phyloP scores from a whole-genome alignment of 2,113 vertebrate species.

The Sapajus apella region DNA sequence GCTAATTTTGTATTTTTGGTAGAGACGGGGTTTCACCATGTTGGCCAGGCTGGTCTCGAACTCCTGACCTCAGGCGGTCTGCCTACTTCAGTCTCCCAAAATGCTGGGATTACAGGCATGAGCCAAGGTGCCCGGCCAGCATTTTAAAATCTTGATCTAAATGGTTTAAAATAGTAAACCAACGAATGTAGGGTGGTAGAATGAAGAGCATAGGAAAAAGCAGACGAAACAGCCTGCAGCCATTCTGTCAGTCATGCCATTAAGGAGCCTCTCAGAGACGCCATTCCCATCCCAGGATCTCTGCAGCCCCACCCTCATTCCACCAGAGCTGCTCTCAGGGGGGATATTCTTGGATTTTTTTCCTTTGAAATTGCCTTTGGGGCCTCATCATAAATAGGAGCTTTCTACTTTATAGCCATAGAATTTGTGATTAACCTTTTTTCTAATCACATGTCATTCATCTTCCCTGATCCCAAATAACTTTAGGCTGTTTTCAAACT shows the following conservation, averaged over 20 bases:
- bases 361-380: background rate
- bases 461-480: background rate
- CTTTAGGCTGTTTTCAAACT: background rate
- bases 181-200: rapidly evolving
- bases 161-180: background rate
- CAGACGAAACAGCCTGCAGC: rapidly evolving
- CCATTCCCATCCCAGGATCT: rapidly evolving
- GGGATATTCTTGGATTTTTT: too few species aligned
- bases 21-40: too few species aligned
- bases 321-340: rapidly evolving
- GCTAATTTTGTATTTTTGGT: too few species aligned
- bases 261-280: rapidly evolving
- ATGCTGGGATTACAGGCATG: too few species aligned
- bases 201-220: rapidly evolving
- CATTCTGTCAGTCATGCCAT: rapidly evolving
- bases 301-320: rapidly evolving
- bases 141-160: background rate
- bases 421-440: background rate
- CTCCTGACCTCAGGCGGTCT: too few species aligned
- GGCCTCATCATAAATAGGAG: rapidly evolving
- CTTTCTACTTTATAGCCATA: background rate
- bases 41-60: too few species aligned
- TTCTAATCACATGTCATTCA: background rate
- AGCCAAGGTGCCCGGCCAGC: too few species aligned
- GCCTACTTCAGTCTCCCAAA: too few species aligned